These are phyloP conservation scores for Icerya purchasi DNA, from an alignment of 2,888 invertebrate species.

Conservation along the genomic window DNA sequence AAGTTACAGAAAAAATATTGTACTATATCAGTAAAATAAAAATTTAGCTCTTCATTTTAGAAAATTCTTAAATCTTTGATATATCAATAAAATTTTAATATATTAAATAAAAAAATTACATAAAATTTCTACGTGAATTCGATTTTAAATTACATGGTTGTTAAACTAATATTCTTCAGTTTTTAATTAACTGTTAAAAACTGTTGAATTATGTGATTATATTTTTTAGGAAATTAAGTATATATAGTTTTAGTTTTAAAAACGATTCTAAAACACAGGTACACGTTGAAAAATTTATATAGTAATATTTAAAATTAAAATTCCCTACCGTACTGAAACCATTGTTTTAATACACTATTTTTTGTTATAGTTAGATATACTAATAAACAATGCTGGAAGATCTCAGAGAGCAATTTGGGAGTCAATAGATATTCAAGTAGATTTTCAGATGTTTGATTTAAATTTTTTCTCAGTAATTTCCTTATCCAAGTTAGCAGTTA, in stretches of 20 bases:
- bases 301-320: background rate
- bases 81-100: too few species aligned
- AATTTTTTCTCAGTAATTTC: slow-evolving; percentile 53
- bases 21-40: too few species aligned
- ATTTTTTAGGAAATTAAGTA: too few species aligned
- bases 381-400: slow-evolving; percentile 62
- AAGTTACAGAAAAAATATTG: too few species aligned
- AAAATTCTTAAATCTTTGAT: too few species aligned
- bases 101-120: too few species aligned
- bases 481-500: slow-evolving; percentile 43
- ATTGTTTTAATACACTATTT: background rate
- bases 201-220: too few species aligned
- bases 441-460: slow-evolving; percentile 48
- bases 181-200: too few species aligned
- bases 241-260: background rate
- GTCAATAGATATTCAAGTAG: slow-evolving; percentile 44
- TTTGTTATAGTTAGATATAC: slow-evolving; percentile 37
- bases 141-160: too few species aligned
- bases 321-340: background rate
- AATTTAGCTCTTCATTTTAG: too few species aligned
- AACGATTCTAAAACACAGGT: background rate
- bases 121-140: too few species aligned
- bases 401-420: slow-evolving; percentile 55
- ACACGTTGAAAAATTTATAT: background rate
- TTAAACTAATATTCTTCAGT: too few species aligned